Conservation (phyloP, 2,888 invertebrate genomes). For the Eupithecia centaureata region DNA sequence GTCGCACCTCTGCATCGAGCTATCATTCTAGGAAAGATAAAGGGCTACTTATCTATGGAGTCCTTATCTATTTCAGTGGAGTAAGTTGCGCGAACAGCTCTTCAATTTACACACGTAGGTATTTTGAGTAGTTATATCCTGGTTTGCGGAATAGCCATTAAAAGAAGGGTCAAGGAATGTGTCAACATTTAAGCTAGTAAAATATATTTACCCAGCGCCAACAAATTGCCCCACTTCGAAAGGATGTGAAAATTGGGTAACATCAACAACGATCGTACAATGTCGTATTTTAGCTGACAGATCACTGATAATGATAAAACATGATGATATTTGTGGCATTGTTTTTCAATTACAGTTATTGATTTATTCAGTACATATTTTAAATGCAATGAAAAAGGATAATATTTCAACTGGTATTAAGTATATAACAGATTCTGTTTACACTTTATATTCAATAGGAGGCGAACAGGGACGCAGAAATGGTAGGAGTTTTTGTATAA, state of each 20-base stretch:
- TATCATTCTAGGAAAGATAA: neutral
- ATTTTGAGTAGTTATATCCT: neutral
- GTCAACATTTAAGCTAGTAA: slow-evolving; percentile 8
- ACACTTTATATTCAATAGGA: neutral
- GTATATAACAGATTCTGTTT: neutral
- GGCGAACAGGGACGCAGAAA: neutral
- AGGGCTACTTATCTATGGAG: neutral
- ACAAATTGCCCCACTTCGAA: neutral
- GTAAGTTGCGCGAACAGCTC: neutral
- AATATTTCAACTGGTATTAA: neutral
- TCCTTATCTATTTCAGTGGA: too few relatives aligned
- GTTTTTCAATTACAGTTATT: neutral
- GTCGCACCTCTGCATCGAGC: neutral
- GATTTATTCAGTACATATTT: neutral
- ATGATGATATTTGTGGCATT: neutral
- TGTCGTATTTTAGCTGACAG: neutral
- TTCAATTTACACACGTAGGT: neutral
- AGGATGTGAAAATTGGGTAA: slow-evolving; percentile 6
- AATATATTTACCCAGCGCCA: slow-evolving; percentile 9
- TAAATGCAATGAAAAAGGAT: neutral
- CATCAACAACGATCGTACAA: neutral
- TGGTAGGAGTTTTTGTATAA: neutral
- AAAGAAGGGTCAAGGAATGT: slow-evolving; percentile 10
- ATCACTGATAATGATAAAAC: slow-evolving; percentile 2
- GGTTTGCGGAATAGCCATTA: neutral